These are phyloP conservation scores for Crotalus viridis DNA, from an alignment of 2,113 vertebrate species.

Conservation along the genomic window DNA sequence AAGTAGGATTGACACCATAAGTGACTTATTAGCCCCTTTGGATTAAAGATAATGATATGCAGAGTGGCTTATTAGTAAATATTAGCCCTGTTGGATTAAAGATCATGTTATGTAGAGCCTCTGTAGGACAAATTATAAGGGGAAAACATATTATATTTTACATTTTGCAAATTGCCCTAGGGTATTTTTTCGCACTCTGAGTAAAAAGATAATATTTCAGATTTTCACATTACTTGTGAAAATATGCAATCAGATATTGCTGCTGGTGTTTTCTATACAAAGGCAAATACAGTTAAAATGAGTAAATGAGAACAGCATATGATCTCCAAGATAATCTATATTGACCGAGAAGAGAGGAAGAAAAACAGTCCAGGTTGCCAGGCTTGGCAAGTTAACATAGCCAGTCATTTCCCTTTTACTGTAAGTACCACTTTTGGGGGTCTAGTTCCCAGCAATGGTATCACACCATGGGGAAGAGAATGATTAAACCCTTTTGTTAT, in stretches of 20 bases:
- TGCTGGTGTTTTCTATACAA: background rate
- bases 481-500: slow-evolving; percentile 36
- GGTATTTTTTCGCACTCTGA: background rate
- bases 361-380: background rate
- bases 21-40: background rate
- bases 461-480: background rate
- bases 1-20: background rate
- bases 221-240: background rate
- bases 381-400: background rate
- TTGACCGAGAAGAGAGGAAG: background rate
- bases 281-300: background rate
- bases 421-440: slow-evolving; percentile 13
- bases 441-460: background rate
- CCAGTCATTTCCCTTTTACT: background rate
- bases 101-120: background rate
- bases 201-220: background rate
- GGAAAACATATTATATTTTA: background rate
- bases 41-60: background rate
- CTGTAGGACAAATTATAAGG: background rate
- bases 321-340: background rate
- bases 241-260: background rate
- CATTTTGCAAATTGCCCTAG: background rate
- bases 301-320: background rate
- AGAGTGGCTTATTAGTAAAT: background rate
- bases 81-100: background rate